Base-by-base conservation (phyloP, 64 coral and sea anemone species). In the Actinia equina region DNA sequence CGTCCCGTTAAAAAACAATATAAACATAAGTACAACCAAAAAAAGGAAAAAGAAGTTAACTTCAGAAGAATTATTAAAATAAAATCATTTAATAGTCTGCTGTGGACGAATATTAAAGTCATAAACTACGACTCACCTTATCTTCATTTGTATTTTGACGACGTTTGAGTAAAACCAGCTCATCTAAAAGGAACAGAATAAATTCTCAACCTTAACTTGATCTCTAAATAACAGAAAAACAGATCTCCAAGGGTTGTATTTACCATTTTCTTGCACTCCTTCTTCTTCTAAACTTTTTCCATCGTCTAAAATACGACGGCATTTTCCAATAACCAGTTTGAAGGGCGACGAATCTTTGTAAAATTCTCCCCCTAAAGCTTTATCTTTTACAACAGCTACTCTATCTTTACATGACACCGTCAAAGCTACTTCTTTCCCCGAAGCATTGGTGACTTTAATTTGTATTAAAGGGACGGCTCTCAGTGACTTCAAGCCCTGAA, bases 221-320 rank as follows among this genome's bases (percentile, higher is more conserved):
- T 61, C 1, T 10, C 6, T 54, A 51, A 79, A 20, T n/a, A 88
- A 71, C 16, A 20, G 26, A 80, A 55, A 44, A 53, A 43, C 11
- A 52, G 11, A 20, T n/a, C 18, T 7, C 0, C 58, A 14, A 30
- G 23, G 23, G 13, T 41, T 41, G 13, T 74, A 74, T 41, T 90
- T 79, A 96, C 94, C 94, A 85, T 93, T 77, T 80, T 96, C 94
- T 88, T 90, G 79, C 20, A 96, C 83, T 79, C 85, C 82, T 91
- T 96, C 94, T 61, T 96, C 88, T 43, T 96, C 94, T 27, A 96
- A 63, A n/a, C 88, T 96, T 74, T 96, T 96, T 43, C 86, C 85
- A 77, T 96, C 94, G 76, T 65, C 74, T 19, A 96, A 77, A 63
- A 87, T 58, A 13, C 91, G 85, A 17, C 61, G 85, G 44, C 90